Conservation (phyloP, 2,113 vertebrate species). For the Colossoma macropomum region DNA sequence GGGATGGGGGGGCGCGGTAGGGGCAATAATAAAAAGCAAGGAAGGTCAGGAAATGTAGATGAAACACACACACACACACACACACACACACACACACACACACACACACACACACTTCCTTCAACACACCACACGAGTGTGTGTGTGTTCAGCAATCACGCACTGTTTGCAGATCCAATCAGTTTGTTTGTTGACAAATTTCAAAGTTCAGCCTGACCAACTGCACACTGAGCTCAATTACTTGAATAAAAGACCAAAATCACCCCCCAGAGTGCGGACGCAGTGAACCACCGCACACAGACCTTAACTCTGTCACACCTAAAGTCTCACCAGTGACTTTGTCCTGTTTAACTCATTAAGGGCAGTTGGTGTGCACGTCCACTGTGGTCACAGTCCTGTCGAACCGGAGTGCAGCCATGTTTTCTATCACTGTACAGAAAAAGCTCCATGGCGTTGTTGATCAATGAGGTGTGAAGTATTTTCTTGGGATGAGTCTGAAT, state of each 20-base stretch:
- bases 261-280: not conserved
- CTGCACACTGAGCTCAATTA: not conserved
- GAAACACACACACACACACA: not conserved
- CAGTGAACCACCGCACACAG: not conserved
- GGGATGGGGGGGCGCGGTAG: slow-evolving; percentile 25
- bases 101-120: not conserved
- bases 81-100: not conserved
- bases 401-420: not conserved
- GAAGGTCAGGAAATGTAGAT: slow-evolving; percentile 48
- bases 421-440: not conserved
- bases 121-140: not conserved
- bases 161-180: slow-evolving; percentile 67
- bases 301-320: no score
- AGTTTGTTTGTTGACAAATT: slow-evolving; percentile 54
- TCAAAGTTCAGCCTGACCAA: slow-evolving; percentile 44
- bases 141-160: slow-evolving; percentile 46
- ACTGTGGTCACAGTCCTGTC: not conserved
- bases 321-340: no score
- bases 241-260: not conserved
- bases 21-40: slow-evolving; percentile 32
- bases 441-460: not conserved
- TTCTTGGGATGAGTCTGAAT: not conserved
- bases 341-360: no score
- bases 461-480: not conserved
- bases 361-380: no score